A percentile compares a stretch with the other conserved stretches of the same genome.
These are phyloP conservation scores for Ricordea florida DNA, from an alignment of 92 coral and sea anemone species.

Conservation along the genomic window DNA sequence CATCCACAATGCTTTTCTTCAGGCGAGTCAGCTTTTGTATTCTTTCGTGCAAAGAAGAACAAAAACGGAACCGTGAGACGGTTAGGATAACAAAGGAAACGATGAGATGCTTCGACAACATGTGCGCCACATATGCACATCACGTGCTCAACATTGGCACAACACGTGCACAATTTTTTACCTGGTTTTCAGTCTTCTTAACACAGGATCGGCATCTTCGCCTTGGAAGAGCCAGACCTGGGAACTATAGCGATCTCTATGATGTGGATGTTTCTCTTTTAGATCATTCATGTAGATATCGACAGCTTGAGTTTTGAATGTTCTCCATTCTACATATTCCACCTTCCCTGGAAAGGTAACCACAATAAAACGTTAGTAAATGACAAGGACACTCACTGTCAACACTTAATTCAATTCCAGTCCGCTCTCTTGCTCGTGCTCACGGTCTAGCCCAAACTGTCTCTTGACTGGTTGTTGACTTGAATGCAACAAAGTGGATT, in stretches of 20 bases:
- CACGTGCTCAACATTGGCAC: too few relatives aligned
- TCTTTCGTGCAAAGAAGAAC: slow-evolving; percentile 4
- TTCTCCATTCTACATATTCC: slow-evolving; percentile 80
- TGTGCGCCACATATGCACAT: too few relatives aligned
- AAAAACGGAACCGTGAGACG: too few relatives aligned
- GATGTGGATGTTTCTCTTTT: slow-evolving; percentile 91
- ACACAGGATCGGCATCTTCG: slow-evolving; percentile 53
- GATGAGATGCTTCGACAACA: too few relatives aligned
- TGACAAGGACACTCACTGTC: too few relatives aligned
- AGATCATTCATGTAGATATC: slow-evolving; percentile 86
- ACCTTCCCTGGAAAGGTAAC: slow-evolving; percentile 78
- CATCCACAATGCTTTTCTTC: slow-evolving; percentile 70
- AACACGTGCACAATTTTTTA: slow-evolving; percentile 1
- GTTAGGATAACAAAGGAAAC: too few relatives aligned
- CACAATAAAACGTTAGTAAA: too few relatives aligned
- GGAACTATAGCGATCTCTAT: slow-evolving; percentile 88
- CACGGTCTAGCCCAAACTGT: too few relatives aligned
- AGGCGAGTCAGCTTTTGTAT: slow-evolving; percentile 75
- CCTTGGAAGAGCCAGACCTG: slow-evolving; percentile 97
- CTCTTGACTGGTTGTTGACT: too few relatives aligned
- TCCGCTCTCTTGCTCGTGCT: too few relatives aligned
- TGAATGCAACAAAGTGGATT: too few relatives aligned
- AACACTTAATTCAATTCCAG: too few relatives aligned
- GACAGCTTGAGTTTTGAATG: slow-evolving; percentile 78
- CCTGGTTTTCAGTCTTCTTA: slow-evolving; percentile 72